Evolutionary conservation across 92 coral and sea anemone genomes (phyloP), one percentile per base, ranked within the genome.

Genomic region (Bergia puertoricense): DNA sequence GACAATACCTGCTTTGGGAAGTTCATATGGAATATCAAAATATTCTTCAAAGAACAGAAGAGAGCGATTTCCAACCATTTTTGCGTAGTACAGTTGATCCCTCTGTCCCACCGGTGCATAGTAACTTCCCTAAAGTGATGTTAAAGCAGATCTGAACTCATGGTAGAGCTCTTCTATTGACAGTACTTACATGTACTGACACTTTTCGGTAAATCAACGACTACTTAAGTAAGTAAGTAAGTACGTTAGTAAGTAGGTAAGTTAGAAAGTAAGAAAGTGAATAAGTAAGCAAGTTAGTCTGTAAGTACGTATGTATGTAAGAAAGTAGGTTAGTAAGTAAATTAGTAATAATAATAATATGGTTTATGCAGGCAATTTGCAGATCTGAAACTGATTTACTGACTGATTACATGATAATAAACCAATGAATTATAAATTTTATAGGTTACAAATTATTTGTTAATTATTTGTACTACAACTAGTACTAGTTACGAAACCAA

Each of bases 1-100:
- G 11, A 23, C 72, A 89, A 57, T 81, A 97, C 99, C 99, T 77
- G 98, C 95, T 84, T 97, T 97, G 0, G 99, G 99, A 71, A 97
- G 86, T 6, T 98, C 93, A 74, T 94, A 97, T 0, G 46, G 41
- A 66, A 97, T 97, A 57, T 72, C 85, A 73, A 94, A 97, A 81
- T 92, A 95, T 3, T n/a, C 50, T 90, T 95, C 99, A 91, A 97
- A 95, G 82, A 90, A 90, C 4, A 79, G 81, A 42, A 97, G 79
- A 39, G 96, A 92, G 65, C 74, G 81, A 44, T 92, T 92, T 1
- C 99, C 97, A 44, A 89, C 85, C 20, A 75, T 43, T 39, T 14
- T 79, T 6, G 99, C 99, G 76, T 92, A 95, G 1, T 92, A 91
- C 2, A 92, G 91, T 80, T 97, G 99, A 62, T 95, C 97, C 41